Conservation (phyloP, 2,888 invertebrate species). For the Drosophila anomalata region DNA sequence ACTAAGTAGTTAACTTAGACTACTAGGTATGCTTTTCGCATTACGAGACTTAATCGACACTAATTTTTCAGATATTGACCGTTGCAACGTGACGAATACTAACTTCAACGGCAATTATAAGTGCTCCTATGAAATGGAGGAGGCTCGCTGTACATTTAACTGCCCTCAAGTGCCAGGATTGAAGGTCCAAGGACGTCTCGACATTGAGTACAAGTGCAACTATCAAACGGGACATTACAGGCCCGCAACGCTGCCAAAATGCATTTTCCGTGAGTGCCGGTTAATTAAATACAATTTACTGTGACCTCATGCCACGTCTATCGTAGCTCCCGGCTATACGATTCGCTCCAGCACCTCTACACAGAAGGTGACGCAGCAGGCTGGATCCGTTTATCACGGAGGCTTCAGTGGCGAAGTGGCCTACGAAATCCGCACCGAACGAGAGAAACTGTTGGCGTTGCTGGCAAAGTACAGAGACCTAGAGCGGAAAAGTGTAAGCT, state of each 20-base stretch:
- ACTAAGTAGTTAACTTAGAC: too few relatives aligned
- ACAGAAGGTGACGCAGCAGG: constrained; percentile 41
- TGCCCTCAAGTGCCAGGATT: constrained; percentile 87
- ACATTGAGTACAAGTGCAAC: constrained; percentile 87
- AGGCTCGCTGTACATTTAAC: constrained; percentile 87
- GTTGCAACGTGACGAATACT: constrained; percentile 85
- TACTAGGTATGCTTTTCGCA: too few relatives aligned
- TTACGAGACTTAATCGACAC: too few relatives aligned
- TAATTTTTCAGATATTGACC: constrained; percentile 84
- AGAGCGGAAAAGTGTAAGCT: constrained; percentile 70
- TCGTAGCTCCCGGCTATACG: constrained; percentile 69
- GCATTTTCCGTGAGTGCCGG: constrained; percentile 86
- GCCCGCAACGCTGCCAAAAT: constrained; percentile 90
- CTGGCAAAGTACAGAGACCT: constrained; percentile 73
- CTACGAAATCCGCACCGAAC: constrained; percentile 63
- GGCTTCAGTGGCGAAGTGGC: constrained; percentile 54
- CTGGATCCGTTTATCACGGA: constrained; percentile 44
- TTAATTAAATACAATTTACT: background rate
- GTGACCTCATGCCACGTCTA: background rate
- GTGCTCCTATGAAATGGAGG: constrained; percentile 87
- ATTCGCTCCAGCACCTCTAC: constrained; percentile 51
- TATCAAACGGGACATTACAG: constrained; percentile 88
- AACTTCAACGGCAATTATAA: constrained; percentile 91
- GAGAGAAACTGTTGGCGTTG: constrained; percentile 66
- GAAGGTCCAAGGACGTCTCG: constrained; percentile 86